A percentile compares a stretch with the other conserved stretches of the same genome.
Evolutionary conservation across 1,140 invertebrate species (phyloP).

Genomic region (Rhopalosiphum padi): DNA sequence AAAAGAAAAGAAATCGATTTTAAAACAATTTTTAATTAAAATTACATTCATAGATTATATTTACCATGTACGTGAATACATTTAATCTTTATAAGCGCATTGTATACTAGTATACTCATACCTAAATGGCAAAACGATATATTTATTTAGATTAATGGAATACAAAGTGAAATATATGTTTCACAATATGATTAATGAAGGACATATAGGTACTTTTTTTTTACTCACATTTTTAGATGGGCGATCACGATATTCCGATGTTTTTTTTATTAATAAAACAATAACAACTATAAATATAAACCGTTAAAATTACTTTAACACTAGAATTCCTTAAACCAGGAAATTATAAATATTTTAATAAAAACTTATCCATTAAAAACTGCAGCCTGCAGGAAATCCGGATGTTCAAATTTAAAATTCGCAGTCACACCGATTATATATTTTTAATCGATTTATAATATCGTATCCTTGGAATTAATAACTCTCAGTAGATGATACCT

Average conservation of each 20-base stretch:
- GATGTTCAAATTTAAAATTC: background rate
- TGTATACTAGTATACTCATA: background rate
- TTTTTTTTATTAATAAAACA: background rate
- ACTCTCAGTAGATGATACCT: background rate
- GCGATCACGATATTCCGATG: background rate
- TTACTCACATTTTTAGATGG: background rate
- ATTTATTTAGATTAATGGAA: background rate
- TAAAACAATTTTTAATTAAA: background rate
- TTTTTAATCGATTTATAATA: slow-evolving; percentile 21
- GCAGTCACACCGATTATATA: background rate
- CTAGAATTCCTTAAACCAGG: background rate
- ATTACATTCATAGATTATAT: background rate
- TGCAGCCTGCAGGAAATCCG: background rate
- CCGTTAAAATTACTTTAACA: background rate
- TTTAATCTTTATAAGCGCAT: background rate
- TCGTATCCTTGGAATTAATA: slow-evolving; percentile 26
- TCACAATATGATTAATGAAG: too few species aligned
- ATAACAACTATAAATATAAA: background rate
- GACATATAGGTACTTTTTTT: background rate
- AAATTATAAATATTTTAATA: slow-evolving; percentile 16
- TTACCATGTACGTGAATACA: background rate
- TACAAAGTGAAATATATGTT: background rate
- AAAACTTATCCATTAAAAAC: background rate
- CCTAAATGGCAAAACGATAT: background rate
- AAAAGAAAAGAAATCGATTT: background rate